phyloP scores from a whole-genome alignment of 1,140 invertebrate genomes.

The Amyelois transitella region DNA sequence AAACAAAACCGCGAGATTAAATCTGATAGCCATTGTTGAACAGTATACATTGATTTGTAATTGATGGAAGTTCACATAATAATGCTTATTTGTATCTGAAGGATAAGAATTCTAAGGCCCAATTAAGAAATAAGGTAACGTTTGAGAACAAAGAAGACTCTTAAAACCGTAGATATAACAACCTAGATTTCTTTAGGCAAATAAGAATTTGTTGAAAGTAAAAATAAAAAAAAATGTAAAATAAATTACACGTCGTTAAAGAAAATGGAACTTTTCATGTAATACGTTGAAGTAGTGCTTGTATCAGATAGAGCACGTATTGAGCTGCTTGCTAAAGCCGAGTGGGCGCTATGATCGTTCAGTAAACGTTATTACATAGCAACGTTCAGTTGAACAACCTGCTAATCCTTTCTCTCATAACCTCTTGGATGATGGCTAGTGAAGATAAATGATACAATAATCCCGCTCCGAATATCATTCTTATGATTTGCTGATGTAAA shows the following conservation, averaged over 20 bases:
- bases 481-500: no score
- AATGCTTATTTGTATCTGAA: no score
- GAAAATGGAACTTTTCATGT: not conserved
- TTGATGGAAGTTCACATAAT: not conserved
- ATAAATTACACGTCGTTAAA: not conserved
- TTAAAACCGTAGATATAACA: no score
- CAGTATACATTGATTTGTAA: not conserved
- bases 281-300: not conserved
- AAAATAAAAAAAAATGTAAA: not conserved
- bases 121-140: no score
- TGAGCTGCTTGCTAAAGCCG: not conserved
- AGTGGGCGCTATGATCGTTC: not conserved
- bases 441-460: not conserved
- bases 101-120: no score
- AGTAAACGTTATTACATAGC: not conserved
- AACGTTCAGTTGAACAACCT: not conserved
- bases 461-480: no score
- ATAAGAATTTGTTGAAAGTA: no score
- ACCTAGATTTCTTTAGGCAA: no score
- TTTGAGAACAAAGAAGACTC: no score
- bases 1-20: not conserved
- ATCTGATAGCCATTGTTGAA: not conserved
- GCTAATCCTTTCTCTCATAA: not conserved
- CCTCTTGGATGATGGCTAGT: no score
- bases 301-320: not conserved